Base-by-base conservation (phyloP, 2,797 vertebrate species). In the Falco naumanni region DNA sequence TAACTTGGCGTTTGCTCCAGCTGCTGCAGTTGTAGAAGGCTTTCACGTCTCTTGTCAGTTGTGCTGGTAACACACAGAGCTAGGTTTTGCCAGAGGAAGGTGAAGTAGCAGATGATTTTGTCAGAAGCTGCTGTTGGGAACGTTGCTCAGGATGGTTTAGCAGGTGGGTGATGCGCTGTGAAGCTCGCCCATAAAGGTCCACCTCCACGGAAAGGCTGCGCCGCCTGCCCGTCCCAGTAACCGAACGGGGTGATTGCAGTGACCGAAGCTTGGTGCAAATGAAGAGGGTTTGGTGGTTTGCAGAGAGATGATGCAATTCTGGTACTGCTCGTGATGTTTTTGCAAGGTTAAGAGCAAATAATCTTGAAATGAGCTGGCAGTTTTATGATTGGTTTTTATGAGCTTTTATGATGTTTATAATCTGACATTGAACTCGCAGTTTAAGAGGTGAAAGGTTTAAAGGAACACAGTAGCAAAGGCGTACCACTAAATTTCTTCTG, bases 331-430 rank as follows among this genome's bases (percentile, higher is more conserved):
- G 4, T 17, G 51, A 72, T 90, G 80, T 66, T 96, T 95, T 93
- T 94, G 90, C 54, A 92, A 91, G 92, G 65, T 69, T 81, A 54
- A 93, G 84, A 93, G 92, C 94, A 94, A 96, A 95, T 92, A 96
- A 84, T 96, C 92, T 87, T 87, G 81, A 95, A 96, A 78, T 92
- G 89, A 95, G 79, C 88, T 96, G 95, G 96, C 96, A 96, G 96
- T 77, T 96, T 96, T 96, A 96, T 97, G 96, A 88, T 92, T 92
- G 80, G 89, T 16, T 93, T 96, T 95, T 97, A 96, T 78, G 88
- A 94, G 94, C 60, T 95, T 96, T 97, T 95, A 96, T 94, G 47
- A 93, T 95, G 95, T 97, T 95, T 97, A 95, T 96, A 96, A 97
- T 97, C 94, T 96, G 95, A 94, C 94, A 94, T 43, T 91, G 96